Evolutionary conservation across 2,113 vertebrate species (phyloP), one percentile per base, ranked within the genome.

Genomic region (Cyprinus carpio): DNA sequence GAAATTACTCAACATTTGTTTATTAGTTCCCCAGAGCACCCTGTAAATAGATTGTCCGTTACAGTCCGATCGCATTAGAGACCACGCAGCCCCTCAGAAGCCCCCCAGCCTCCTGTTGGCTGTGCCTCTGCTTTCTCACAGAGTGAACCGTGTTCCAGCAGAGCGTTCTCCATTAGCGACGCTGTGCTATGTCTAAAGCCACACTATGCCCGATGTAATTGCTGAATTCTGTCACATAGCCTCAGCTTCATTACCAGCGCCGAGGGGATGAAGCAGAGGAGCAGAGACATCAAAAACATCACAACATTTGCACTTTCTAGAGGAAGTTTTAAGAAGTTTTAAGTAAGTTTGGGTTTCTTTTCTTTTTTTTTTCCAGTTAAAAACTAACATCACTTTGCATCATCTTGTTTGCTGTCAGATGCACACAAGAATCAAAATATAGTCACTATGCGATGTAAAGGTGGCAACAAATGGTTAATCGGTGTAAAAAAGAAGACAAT

Each of bases 1-100:
- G 97, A 98, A 98, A 99, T 99, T 98, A 99, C 97, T 99, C 97
- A 98, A 99, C 98, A 99, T 99, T 99, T 98, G 98, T 98, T 99
- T 99, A 99, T 98, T 97, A 97, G 97, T 96, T 99, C 98, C 98
- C 98, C 94, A 96, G 98, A 98, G 98, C 96, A 97, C 95, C 96
- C 97, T 97, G 97, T 99, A 98, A 99, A 99, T 99, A 99, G 98
- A 99, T 99, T 98, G 98, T 99, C 97, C 98, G 97, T 99, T 99
- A 99, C 96, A 98, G 98, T 98, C 97, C 96, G 97, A 99, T 98
- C 97, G 96, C 97, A 98, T 98, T 99, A 89, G 88, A 87, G 88
- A 94, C 93, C 95, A 94, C 95, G 95, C 93, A 94, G 94, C 95
- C 94, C 95, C 95, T 95, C 95, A 94, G 83, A 77, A 89, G 88